phyloP scores from a whole-genome alignment of 1,140 invertebrate species.

The Bradysia coprophila region DNA sequence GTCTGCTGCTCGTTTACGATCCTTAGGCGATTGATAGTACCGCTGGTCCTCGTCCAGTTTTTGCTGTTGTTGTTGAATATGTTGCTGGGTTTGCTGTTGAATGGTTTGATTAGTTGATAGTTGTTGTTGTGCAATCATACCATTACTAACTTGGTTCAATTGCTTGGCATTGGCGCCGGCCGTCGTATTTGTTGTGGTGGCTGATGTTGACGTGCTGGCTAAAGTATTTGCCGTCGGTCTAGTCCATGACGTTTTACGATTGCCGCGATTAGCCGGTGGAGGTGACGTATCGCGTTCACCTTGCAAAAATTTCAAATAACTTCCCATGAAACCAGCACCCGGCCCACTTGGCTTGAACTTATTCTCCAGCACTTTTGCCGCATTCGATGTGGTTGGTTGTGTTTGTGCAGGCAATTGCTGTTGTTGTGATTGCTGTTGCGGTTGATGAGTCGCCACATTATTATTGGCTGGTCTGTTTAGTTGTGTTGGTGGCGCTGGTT shows the following conservation, averaged over 20 bases:
- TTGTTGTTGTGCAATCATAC: not conserved
- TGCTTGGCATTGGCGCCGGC: slow-evolving; percentile 15
- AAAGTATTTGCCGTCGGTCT: slow-evolving; percentile 17
- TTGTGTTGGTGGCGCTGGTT: not conserved
- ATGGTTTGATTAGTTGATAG: slow-evolving; percentile 5
- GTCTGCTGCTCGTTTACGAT: not conserved
- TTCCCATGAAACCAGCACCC: slow-evolving; percentile 55
- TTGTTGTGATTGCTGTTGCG: slow-evolving; percentile 9
- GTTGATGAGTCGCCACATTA: not conserved
- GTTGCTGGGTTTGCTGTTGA: not conserved
- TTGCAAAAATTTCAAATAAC: slow-evolving; percentile 67
- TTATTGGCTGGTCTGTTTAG: not conserved
- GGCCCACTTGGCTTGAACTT: slow-evolving; percentile 35
- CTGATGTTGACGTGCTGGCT: slow-evolving; percentile 20
- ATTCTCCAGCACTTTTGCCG: slow-evolving; percentile 30
- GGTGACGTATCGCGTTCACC: slow-evolving; percentile 60
- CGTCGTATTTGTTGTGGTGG: slow-evolving; percentile 13
- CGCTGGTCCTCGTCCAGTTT: not conserved
- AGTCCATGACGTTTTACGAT: slow-evolving; percentile 27
- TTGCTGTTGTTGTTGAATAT: slow-evolving; percentile 1
- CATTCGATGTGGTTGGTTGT: slow-evolving; percentile 5
- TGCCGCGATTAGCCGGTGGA: slow-evolving; percentile 41
- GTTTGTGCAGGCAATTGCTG: slow-evolving; percentile 4
- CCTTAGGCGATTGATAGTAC: not conserved
- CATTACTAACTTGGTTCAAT: slow-evolving; percentile 11